Evolutionary conservation across 1,140 invertebrate genomes (phyloP).

Genomic region (Drosophila busckii): DNA sequence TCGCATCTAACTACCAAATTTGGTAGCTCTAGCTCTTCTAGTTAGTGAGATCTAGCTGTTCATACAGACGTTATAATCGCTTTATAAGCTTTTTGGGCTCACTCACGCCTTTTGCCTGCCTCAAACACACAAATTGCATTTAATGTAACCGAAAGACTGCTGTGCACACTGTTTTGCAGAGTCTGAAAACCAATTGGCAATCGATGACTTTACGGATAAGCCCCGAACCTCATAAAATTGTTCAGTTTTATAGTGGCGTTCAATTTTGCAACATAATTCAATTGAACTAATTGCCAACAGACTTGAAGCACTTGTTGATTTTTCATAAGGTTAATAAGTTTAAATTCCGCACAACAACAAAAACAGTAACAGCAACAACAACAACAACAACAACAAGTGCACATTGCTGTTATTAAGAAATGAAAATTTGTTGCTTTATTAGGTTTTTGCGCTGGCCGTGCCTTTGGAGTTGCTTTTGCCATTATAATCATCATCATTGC

Average conservation of each 20-base stretch:
- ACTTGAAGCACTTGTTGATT: slow-evolving; percentile 48
- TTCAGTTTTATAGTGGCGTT: slow-evolving; percentile 7
- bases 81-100: too few species aligned
- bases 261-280: slow-evolving; percentile 29
- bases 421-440: slow-evolving; percentile 77
- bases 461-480: background rate
- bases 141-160: too few species aligned
- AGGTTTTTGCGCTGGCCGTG: slow-evolving; percentile 33
- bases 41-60: too few species aligned
- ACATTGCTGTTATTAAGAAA: slow-evolving; percentile 64
- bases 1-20: too few species aligned
- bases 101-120: too few species aligned
- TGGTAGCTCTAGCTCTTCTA: too few species aligned
- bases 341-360: slow-evolving; percentile 32
- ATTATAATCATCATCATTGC: slow-evolving; percentile 35
- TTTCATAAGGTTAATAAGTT: slow-evolving; percentile 66
- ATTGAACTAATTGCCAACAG: slow-evolving; percentile 25
- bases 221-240: too few species aligned
- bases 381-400: slow-evolving; percentile 2
- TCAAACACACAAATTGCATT: too few species aligned
- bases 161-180: too few species aligned
- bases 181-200: too few species aligned
- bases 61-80: too few species aligned
- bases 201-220: too few species aligned
- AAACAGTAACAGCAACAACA: slow-evolving; percentile 15